Evolutionary conservation across 2,113 vertebrate genomes (phyloP).

Genomic region (Burhinus bistriatus): DNA sequence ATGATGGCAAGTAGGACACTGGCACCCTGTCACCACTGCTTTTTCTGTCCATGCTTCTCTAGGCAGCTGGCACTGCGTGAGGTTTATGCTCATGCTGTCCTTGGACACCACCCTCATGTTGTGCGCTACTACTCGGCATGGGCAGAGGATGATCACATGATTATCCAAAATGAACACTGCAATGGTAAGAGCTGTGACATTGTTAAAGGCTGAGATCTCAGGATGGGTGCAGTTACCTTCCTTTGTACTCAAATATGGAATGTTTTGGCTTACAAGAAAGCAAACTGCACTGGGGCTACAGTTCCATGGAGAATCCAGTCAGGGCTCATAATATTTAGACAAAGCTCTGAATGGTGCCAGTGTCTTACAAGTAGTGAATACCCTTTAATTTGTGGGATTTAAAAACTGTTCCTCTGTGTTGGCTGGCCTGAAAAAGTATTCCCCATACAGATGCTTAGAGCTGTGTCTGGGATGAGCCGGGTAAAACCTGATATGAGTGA

Average conservation of each 20-base stretch:
- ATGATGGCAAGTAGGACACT: not conserved
- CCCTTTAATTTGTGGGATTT: not conserved
- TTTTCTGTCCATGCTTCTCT: not conserved
- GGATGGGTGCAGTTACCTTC: not conserved
- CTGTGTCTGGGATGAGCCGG: not conserved
- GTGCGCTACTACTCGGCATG: conserved; percentile 96
- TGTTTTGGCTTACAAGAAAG: not conserved
- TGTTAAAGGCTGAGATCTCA: not conserved
- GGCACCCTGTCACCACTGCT: not conserved
- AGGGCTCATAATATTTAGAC: not conserved
- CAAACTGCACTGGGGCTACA: not conserved
- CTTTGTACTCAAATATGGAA: not conserved
- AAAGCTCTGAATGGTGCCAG: not conserved
- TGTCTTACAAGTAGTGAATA: not conserved
- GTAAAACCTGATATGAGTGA: not conserved
- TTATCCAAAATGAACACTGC: conserved; percentile 97
- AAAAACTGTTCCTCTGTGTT: not conserved
- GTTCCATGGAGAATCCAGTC: not conserved
- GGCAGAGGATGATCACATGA: conserved; percentile 91
- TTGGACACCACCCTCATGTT: conserved; percentile 94
- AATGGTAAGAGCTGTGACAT: conserved; percentile 76
- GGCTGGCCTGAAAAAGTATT: not conserved
- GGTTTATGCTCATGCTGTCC: conserved; percentile 94
- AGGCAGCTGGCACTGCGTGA: conserved; percentile 89
- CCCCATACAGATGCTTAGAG: not conserved